Conservation (phyloP, 2,113 vertebrate species). For the Lepus europaeus region DNA sequence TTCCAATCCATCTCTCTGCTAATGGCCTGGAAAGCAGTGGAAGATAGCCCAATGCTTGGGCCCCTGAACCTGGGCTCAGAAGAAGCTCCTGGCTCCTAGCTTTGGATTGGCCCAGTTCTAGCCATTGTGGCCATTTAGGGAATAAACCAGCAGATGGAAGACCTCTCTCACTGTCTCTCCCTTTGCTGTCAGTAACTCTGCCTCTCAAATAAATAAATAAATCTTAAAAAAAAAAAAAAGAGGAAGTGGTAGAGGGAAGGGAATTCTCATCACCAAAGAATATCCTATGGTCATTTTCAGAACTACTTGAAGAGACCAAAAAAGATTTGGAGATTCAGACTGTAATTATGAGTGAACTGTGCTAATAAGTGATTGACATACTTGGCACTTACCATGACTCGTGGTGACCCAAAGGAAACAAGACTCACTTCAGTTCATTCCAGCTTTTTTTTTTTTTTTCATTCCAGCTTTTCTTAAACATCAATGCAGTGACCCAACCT, state of each 20-base stretch:
- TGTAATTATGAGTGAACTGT: conserved; percentile 12
- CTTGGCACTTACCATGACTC: neutral
- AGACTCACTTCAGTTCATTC: neutral
- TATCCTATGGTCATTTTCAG: neutral
- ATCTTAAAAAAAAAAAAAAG: neutral
- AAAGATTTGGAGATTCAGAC: neutral
- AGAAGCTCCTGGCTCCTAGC: too few species aligned
- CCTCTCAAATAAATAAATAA: too few species aligned
- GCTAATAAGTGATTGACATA: neutral
- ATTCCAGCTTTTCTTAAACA: neutral
- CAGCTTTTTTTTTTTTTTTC: neutral
- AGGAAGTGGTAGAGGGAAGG: neutral
- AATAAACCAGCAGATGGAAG: too few species aligned
- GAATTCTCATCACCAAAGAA: neutral
- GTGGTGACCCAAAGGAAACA: neutral
- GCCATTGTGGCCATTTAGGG: too few species aligned
- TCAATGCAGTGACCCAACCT: neutral
- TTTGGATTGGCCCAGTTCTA: too few species aligned
- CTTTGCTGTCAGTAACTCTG: too few species aligned
- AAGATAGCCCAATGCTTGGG: too few species aligned
- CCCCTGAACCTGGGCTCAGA: too few species aligned
- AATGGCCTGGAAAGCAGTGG: too few species aligned
- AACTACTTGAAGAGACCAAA: neutral
- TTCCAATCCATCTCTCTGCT: too few species aligned
- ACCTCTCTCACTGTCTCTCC: too few species aligned